Evolutionary conservation across 2,888 invertebrate genomes (phyloP).

Genomic region (Amphipyra berbera): DNA sequence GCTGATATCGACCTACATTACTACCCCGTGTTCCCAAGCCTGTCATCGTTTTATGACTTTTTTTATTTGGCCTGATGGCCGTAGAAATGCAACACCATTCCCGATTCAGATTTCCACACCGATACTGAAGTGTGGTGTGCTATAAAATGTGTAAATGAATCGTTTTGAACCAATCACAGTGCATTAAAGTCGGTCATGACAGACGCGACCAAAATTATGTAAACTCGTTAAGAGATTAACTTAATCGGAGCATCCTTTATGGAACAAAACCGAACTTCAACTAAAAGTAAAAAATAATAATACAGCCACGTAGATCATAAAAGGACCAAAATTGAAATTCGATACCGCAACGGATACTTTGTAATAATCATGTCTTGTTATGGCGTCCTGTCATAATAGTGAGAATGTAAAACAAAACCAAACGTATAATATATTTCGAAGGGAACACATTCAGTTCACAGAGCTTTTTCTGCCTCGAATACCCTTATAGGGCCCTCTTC

Average conservation of each 20-base stretch:
- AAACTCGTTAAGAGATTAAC: conserved; percentile 38
- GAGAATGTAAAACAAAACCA: conserved; percentile 67
- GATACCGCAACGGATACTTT: conserved; percentile 68
- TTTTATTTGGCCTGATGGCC: conserved; percentile 85
- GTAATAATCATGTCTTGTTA: conserved; percentile 79
- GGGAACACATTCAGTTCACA: conserved; percentile 41
- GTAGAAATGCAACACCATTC: conserved; percentile 86
- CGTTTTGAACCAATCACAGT: conserved; percentile 69
- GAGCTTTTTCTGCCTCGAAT: conserved; percentile 47
- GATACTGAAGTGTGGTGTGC: conserved; percentile 74
- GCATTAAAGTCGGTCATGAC: conserved; percentile 61
- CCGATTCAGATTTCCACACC: conserved; percentile 80
- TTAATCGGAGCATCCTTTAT: conserved; percentile 20
- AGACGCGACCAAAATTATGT: conserved; percentile 43
- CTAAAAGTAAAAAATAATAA: too few relatives aligned
- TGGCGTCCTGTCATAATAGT: conserved; percentile 77
- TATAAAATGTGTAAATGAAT: conserved; percentile 76
- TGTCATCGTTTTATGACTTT: conserved; percentile 87
- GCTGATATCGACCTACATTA: conserved; percentile 81
- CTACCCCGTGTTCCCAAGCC: conserved; percentile 85
- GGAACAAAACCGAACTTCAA: too few relatives aligned
- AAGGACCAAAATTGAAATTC: conserved; percentile 71
- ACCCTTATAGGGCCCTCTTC: conserved; percentile 58
- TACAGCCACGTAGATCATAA: conserved; percentile 54
- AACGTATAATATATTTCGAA: conserved; percentile 44